Percentiles rank a stretch among this genome's conserved stretches.
Evolutionary conservation across 53 echinoderm and acorn worm genomes (phyloP).

Genomic region (Paelopatides confundens): DNA sequence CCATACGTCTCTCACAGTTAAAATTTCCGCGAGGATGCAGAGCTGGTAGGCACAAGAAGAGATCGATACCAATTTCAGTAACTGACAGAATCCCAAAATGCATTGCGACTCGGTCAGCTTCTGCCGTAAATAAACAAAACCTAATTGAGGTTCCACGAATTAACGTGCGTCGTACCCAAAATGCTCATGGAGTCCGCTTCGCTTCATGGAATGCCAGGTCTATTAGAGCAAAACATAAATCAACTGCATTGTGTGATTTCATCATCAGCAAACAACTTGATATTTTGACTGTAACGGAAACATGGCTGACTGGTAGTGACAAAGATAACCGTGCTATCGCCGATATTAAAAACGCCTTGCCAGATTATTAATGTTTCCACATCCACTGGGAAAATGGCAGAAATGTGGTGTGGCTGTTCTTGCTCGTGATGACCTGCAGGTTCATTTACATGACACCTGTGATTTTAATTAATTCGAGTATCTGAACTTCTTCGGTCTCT

Average conservation of each 20-base stretch:
- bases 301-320: too few relatives aligned
- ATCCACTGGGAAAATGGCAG: neutral
- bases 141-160: neutral
- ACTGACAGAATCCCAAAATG: too few relatives aligned
- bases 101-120: too few relatives aligned
- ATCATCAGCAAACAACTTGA: too few relatives aligned
- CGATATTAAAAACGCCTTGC: constrained; percentile 37
- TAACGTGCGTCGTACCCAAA: neutral
- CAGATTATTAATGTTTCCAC: constrained; percentile 23
- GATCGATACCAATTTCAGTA: too few relatives aligned
- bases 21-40: too few relatives aligned
- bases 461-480: too few relatives aligned
- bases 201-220: constrained; percentile 66
- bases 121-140: neutral
- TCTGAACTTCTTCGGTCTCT: too few relatives aligned
- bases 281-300: too few relatives aligned
- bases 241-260: constrained; percentile 45
- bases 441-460: neutral
- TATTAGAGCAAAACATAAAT: constrained; percentile 50
- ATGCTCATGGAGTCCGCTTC: constrained; percentile 26
- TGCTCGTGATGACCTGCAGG: neutral
- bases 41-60: too few relatives aligned
- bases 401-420: constrained; percentile 28
- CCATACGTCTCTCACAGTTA: too few relatives aligned
- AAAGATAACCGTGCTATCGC: too few relatives aligned